Evolutionary conservation across 2,113 vertebrate species (phyloP).

Genomic region (Polypterus senegalus): DNA sequence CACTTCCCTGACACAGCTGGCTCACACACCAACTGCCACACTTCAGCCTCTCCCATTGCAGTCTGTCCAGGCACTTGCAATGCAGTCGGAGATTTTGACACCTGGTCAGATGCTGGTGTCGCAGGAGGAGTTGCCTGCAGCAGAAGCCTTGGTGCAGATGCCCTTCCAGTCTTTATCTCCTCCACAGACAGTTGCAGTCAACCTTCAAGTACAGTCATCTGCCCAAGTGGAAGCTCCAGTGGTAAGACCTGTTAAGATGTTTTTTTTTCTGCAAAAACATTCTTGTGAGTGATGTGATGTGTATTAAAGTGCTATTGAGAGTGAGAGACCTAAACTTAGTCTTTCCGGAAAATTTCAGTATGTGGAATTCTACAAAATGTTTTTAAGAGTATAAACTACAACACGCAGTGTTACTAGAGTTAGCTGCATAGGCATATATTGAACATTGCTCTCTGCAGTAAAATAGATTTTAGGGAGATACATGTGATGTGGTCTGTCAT

Average conservation of each 20-base stretch:
- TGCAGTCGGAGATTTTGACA: constrained; percentile 68
- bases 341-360: no score
- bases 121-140: constrained; percentile 70
- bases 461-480: no score
- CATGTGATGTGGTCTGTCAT: no score
- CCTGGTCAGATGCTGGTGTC: constrained; percentile 67
- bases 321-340: no score
- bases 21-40: constrained; percentile 51
- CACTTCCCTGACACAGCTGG: constrained; percentile 55
- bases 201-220: constrained; percentile 70
- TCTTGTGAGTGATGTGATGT: no score
- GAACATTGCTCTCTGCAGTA: no score
- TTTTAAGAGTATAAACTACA: no score
- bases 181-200: constrained; percentile 82
- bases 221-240: constrained; percentile 50
- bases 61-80: constrained; percentile 65
- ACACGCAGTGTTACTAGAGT: no score
- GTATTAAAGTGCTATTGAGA: no score
- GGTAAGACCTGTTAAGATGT: constrained; percentile 46
- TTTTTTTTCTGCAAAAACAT: no score
- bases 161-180: constrained; percentile 77
- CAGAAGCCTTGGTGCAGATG: constrained; percentile 75
- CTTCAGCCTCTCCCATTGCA: constrained; percentile 64
- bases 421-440: no score
- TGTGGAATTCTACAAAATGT: no score